Evolutionary conservation across 2,888 invertebrate species (phyloP), one percentile per base, ranked within the genome.

Genomic region (Meteorus cinctellus): DNA sequence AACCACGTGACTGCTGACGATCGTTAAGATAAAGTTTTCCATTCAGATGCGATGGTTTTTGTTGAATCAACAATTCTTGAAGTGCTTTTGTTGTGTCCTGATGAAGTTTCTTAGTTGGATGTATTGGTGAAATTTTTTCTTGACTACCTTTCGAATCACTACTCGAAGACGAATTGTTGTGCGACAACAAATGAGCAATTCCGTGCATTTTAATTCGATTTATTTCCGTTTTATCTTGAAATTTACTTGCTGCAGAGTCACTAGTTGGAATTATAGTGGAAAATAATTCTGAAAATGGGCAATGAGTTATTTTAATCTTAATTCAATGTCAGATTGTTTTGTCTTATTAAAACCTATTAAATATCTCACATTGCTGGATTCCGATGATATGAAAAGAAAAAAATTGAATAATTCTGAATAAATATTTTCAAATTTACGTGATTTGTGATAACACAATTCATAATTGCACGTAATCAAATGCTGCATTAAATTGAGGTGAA

Each of bases 171-270:
- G 84, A 91, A 86, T 77, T 77, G 31, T 86, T 82, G 59, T 85
- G 85, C 4, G 86, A 84, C 59, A 87, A 78, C 6, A 87, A 80
- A 84, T 91, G 90, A 67, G 91, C 86, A 60, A 92, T 82, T 6
- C 91, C 90, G 83, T 92, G 91, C 92, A 92, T 92, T 84, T 88
- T 90, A 68, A 77, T 27, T 27, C 55, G 45, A 74, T 76, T 48
- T 72, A 31, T 36, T 31, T 31, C 4, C n/a, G n/a, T 24, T 51
- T 19, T n/a, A 60, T 67, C 36, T 29, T 45, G 31, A 45, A 19
- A 31, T 68, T 74, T 45, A 72, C 41, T 16, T 51, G 19, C 51
- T 63, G 51, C 19, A 65, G n/a, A 66, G 36, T 69, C 62, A 27
- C 12, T 27, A 24, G 24, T 29, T 60, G 24, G 34, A 34, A n/a